Base-by-base conservation (phyloP, 2,888 invertebrate genomes). In the Rotaria socialis region DNA sequence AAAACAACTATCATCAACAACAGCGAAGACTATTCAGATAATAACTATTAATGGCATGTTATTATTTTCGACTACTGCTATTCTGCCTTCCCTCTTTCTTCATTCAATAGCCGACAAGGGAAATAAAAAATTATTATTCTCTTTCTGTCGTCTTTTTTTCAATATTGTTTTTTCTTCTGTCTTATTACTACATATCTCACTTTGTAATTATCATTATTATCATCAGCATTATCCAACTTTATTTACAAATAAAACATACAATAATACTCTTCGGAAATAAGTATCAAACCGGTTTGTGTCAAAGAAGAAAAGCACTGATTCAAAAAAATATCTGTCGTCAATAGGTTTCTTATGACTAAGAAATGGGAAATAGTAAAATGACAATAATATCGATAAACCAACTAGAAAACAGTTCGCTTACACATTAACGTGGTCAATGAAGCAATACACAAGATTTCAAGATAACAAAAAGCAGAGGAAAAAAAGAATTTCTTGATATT, bases 1-100 rank as follows among this genome's bases (percentile, higher is more conserved):
- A 27, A 35, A 27, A 19, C 4, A 35, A 67, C 67, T 67, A 67
- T 67, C 67, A 67, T 67, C 67, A 35, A 67, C 35, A 60, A 5
- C 11, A 67, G 14, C 27, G 67, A 67, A 67, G 35, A 67, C 27
- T 35, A 67, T 67, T 67, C 67, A 67, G 35, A 67, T 67, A 67
- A 67, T 67, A 67, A 67, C 35, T 67, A 67, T 67, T 67, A 67
- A 67, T 67, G 67, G 67, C 7, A 67, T 67, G 67, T 67, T 67
- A 67, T 67, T 67, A 67, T 67, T 67, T 67, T 67, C 35, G 35
- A 67, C 67, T 67, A 67, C 67, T 35, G 19, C 27, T 19, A 67
- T 67, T 67, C 35, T 67, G 27, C 10, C 60, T 60, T 60, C 27
- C 27, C 35, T 35, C 35, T 52, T 52, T 67, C 35, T 67, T 67